Evolutionary conservation across 1,140 invertebrate genomes (phyloP), one percentile per base, ranked within the genome.

Genomic region (Drosophila ananassae): DNA sequence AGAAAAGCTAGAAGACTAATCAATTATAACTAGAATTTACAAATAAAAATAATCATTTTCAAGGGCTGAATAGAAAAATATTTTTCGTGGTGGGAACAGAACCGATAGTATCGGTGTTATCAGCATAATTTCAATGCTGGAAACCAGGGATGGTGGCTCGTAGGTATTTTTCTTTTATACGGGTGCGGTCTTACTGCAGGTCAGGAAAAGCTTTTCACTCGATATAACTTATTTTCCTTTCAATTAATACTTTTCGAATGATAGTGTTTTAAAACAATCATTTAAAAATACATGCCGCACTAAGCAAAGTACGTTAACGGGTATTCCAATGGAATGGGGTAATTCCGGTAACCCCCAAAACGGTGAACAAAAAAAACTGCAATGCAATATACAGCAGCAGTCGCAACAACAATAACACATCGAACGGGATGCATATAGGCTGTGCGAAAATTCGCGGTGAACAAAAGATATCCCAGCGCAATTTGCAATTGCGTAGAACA

Each of bases 1-100:
- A 57, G 98, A 99, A 90, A 98, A 99, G 92, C 95, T 96, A n/a
- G 98, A 99, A 92, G 98, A 99, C 92, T 98, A 95, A 95, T 10
- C 51, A 57, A 8, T 10, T n/a, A 9, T 1, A 54, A 47, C 6
- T 41, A 13, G 6, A 54, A 44, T 25, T 46, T 68, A 47, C 34
- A 68, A 57, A 66, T 44, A 76, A 60, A 48, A 62, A 39, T 13
- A 5, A 32, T 22, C 25, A 28, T 28, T 28, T 28, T 7, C 6
- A 28, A 28, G 25, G 25, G 25, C 25, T 28, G 12, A 28, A 37
- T 17, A 67, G 0, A 7, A 5, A 30, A 48, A 46, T 51, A 17
- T 13, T 30, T 71, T 30, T 55, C 39, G 6, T 72, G 55, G 48
- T 30, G 22, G 10, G 9, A 3, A 25, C 44, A 24, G 58, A 39